These are phyloP conservation scores for Sycophila texana DNA, from an alignment of 2,888 invertebrate species.

Conservation along the genomic window DNA sequence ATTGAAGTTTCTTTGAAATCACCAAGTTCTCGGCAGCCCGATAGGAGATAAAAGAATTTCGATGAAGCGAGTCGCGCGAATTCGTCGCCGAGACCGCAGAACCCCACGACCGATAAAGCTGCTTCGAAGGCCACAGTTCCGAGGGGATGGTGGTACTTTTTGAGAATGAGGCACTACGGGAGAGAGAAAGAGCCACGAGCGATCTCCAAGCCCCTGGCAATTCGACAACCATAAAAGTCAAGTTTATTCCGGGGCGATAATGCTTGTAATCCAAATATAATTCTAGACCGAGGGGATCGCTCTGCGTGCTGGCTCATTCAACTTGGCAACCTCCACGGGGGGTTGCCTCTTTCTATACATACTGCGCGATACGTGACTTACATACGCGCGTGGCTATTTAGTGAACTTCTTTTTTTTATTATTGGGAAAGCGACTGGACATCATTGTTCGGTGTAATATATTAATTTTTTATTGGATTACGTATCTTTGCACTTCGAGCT, in stretches of 20 bases:
- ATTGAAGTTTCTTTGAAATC: not conserved
- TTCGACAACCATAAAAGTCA: conserved; percentile 74
- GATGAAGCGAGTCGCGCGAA: conserved; percentile 8
- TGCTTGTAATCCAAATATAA: conserved; percentile 76
- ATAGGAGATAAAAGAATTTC: conserved; percentile 21
- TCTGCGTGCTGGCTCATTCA: conserved; percentile 56
- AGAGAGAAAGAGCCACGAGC: conserved; percentile 54
- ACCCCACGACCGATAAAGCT: conserved; percentile 10
- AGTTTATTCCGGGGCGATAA: conserved; percentile 75
- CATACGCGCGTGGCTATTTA: conserved; percentile 19
- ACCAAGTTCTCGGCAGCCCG: not conserved
- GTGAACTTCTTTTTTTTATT: not conserved
- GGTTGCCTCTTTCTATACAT: conserved; percentile 53
- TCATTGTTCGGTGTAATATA: too few species aligned
- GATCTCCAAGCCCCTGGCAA: conserved; percentile 66
- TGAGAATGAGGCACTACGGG: conserved; percentile 37
- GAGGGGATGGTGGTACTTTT: not conserved
- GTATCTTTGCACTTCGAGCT: too few species aligned
- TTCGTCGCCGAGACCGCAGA: conserved; percentile 19
- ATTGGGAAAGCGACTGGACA: not conserved
- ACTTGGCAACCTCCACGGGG: conserved; percentile 63
- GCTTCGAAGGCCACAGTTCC: not conserved
- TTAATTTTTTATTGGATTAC: too few species aligned
- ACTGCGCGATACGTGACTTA: conserved; percentile 28
- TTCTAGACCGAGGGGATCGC: conserved; percentile 64